Conservation (phyloP, 2,797 vertebrate genomes). For the Enteromius paludinosus region DNA sequence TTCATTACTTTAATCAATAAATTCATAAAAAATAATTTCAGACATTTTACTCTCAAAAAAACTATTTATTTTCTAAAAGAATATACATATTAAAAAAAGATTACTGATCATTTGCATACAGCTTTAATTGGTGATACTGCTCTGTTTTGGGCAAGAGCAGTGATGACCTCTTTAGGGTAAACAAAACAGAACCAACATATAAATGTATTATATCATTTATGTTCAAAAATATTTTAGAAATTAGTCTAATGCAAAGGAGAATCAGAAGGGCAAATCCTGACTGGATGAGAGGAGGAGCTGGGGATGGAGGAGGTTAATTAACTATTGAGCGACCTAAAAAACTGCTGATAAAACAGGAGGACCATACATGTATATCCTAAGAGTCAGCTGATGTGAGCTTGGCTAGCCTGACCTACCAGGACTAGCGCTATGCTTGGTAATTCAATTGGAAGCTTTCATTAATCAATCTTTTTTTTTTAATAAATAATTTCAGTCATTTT, state of each 20-base stretch:
- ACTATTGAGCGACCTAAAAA: neutral
- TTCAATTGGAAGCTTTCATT: neutral
- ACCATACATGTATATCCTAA: neutral
- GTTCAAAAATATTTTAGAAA: neutral
- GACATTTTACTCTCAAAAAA: neutral
- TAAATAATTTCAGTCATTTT: neutral
- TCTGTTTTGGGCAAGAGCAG: neutral
- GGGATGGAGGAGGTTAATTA: neutral
- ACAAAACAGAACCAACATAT: neutral
- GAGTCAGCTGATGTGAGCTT: neutral
- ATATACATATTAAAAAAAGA: too few relatives aligned
- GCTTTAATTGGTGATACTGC: too few relatives aligned
- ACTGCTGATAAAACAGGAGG: neutral
- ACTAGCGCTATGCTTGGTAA: neutral
- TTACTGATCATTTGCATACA: neutral
- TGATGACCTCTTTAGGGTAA: neutral
- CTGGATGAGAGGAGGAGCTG: neutral
- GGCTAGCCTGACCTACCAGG: neutral
- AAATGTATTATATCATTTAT: neutral
- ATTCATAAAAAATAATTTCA: neutral
- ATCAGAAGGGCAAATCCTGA: neutral
- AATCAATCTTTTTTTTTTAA: neutral
- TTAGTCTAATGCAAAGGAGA: neutral
- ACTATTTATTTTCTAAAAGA: too few relatives aligned
- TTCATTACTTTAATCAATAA: neutral